These are phyloP conservation scores for Cynocephalus volans DNA, from an alignment of 2,113 vertebrate genomes.

Conservation along the genomic window DNA sequence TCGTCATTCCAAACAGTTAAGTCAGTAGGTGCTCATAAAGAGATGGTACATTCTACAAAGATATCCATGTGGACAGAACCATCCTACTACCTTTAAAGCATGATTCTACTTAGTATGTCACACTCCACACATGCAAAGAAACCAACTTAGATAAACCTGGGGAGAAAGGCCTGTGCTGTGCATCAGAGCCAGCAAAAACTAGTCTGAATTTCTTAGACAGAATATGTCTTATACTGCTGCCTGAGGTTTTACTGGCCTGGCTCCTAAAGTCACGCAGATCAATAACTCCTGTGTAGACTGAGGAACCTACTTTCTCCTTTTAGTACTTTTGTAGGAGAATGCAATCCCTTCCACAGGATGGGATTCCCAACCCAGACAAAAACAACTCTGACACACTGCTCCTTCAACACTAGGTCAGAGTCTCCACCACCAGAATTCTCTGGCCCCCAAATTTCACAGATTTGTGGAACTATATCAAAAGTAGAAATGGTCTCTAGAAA, in stretches of 20 bases:
- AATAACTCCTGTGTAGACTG: background rate
- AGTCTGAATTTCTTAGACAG: background rate
- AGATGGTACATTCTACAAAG: background rate
- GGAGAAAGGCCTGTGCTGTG: background rate
- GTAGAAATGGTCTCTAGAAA: background rate
- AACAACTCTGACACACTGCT: background rate
- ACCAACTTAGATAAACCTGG: background rate
- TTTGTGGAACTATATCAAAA: background rate
- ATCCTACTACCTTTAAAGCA: background rate
- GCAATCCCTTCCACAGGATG: background rate
- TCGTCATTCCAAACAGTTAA: background rate
- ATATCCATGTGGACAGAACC: background rate
- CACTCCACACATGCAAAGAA: rapidly evolving
- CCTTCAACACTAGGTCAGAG: background rate
- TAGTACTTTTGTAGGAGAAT: background rate
- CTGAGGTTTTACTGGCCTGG: background rate
- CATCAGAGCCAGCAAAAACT: background rate
- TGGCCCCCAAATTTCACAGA: background rate
- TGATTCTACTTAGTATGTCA: background rate
- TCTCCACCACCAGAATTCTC: background rate
- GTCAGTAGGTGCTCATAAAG: background rate
- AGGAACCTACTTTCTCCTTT: background rate
- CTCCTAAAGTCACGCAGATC: background rate
- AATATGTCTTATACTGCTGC: background rate
- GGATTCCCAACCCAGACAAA: background rate